A percentile compares a stretch with the other conserved stretches of the same genome.
Evolutionary conservation across 1,140 invertebrate species (phyloP).

Genomic region (Adoxophyes honmai): DNA sequence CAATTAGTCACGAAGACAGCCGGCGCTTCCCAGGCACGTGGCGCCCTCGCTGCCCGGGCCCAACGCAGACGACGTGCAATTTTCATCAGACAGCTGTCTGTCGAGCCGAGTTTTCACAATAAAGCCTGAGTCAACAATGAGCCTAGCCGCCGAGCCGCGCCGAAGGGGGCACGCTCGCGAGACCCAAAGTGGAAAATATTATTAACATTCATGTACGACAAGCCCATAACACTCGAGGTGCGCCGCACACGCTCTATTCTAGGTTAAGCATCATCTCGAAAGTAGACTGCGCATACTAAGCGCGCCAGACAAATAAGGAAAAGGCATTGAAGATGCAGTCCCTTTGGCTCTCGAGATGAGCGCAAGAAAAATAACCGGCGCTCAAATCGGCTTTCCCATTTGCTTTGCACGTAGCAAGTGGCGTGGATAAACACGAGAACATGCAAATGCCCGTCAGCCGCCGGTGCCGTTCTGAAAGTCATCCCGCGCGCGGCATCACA

Average conservation of each 20-base stretch:
- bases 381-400: slow-evolving; percentile 1
- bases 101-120: slow-evolving; percentile 29
- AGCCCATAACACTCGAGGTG: slow-evolving; percentile 19
- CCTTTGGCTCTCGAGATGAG: slow-evolving; percentile 6
- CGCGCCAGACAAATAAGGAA: slow-evolving; percentile 29
- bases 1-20: slow-evolving; percentile 47
- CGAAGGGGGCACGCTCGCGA: neutral
- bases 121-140: slow-evolving; percentile 32
- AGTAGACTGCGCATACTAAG: slow-evolving; percentile 33
- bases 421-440: too few species aligned
- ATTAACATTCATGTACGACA: slow-evolving; percentile 13
- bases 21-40: slow-evolving; percentile 40
- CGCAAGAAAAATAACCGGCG: slow-evolving; percentile 3
- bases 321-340: slow-evolving; percentile 20
- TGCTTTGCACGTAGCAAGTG: too few species aligned
- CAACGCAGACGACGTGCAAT: slow-evolving; percentile 17
- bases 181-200: slow-evolving; percentile 21
- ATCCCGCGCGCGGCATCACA: neutral
- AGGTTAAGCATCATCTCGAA: slow-evolving; percentile 39
- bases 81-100: slow-evolving; percentile 34
- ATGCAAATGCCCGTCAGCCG: too few species aligned
- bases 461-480: too few species aligned
- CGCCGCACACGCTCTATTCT: slow-evolving; percentile 26
- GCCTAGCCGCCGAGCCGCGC: slow-evolving; percentile 2
- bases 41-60: neutral